phyloP scores from a whole-genome alignment of 2,888 invertebrate species.

The Caenorhabditis sp. region DNA sequence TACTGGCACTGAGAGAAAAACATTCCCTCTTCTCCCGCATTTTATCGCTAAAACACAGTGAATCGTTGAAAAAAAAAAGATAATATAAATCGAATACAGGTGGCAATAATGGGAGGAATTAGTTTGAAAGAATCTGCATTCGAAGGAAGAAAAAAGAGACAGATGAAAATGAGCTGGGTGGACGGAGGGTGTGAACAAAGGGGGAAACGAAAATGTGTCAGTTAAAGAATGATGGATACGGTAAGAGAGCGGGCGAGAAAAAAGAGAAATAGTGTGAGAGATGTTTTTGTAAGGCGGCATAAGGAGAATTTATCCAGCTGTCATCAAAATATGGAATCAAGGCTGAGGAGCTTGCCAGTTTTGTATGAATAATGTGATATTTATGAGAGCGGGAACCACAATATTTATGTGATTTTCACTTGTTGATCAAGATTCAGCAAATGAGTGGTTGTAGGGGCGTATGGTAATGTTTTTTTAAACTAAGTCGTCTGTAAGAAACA shows the following conservation, averaged over 20 bases:
- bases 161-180: constrained; percentile 13
- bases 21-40: constrained; percentile 6
- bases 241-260: constrained; percentile 38
- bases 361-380: background rate
- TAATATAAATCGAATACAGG: constrained; percentile 24
- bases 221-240: constrained; percentile 46
- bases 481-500: too few relatives aligned
- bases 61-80: background rate
- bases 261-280: constrained; percentile 1
- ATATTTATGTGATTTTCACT: background rate
- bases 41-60: too few relatives aligned
- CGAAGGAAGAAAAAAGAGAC: constrained; percentile 25
- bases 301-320: constrained; percentile 43
- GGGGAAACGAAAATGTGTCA: constrained; percentile 38
- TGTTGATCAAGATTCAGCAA: background rate
- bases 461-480: too few relatives aligned
- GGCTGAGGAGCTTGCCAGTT: constrained; percentile 13
- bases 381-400: background rate
- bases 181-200: background rate
- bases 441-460: too few relatives aligned
- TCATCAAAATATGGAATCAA: constrained; percentile 36
- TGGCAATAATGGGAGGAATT: constrained; percentile 30
- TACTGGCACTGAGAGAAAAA: constrained; percentile 28
- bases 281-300: constrained; percentile 16
- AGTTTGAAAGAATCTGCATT: constrained; percentile 15